A percentile compares a stretch with the other conserved stretches of the same genome.
Conservation (phyloP, 1,140 invertebrate genomes). For the Popillia japonica region DNA sequence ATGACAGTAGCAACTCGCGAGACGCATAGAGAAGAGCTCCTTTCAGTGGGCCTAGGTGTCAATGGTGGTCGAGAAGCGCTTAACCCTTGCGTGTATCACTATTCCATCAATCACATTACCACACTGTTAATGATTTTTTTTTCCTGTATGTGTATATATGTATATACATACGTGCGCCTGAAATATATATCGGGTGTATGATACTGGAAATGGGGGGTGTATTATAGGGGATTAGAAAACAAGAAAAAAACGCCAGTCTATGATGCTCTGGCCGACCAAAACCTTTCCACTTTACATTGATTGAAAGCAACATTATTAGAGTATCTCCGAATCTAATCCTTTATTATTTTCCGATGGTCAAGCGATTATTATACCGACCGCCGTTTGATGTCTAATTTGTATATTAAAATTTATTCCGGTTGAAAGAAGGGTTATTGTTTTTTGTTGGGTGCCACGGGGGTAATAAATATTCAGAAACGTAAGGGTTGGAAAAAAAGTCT, state of each 20-base stretch:
- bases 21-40: background rate
- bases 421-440: constrained; percentile 20
- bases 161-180: background rate
- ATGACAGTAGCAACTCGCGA: constrained; percentile 21
- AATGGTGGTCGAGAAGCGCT: background rate
- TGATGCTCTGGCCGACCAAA: background rate
- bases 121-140: constrained; percentile 17
- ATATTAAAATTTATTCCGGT: constrained; percentile 34
- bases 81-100: constrained; percentile 8
- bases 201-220: background rate
- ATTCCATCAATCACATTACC: constrained; percentile 33
- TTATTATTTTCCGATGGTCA: constrained; percentile 24
- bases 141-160: background rate
- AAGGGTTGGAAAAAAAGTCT: background rate
- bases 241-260: background rate
- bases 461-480: constrained; percentile 3
- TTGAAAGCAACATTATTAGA: constrained; percentile 33
- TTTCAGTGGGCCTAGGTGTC: constrained; percentile 6
- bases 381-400: constrained; percentile 27
- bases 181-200: background rate
- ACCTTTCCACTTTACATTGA: constrained; percentile 33
- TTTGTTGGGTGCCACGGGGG: background rate
- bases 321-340: constrained; percentile 31
- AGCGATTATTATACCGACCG: background rate
- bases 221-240: constrained; percentile 14